A percentile compares a stretch with the other conserved stretches of the same genome.
Conservation (phyloP, 2,797 vertebrate genomes). For the Alauda arvensis region DNA sequence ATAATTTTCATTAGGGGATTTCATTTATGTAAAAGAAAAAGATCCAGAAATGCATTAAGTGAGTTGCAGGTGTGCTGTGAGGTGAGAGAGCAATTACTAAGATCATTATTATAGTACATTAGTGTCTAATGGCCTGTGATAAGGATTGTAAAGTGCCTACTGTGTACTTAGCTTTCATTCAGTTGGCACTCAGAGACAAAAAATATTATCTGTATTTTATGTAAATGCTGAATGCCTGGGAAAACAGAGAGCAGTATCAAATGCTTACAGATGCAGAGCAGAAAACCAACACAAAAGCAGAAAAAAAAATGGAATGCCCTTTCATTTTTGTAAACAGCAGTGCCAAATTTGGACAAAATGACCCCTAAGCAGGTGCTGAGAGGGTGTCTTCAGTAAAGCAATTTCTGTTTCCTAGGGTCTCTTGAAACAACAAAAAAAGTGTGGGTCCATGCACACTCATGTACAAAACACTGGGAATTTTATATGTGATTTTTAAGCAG, state of each 20-base stretch:
- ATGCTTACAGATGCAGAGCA: neutral
- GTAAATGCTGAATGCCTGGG: neutral
- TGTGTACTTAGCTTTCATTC: neutral
- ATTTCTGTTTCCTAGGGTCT: neutral
- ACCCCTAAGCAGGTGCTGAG: neutral
- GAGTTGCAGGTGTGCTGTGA: neutral
- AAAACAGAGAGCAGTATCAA: neutral
- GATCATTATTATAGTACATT: constrained; percentile 33
- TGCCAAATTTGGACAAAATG: neutral
- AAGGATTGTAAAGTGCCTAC: constrained; percentile 1
- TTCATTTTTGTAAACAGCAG: neutral
- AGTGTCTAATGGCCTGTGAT: constrained; percentile 6
- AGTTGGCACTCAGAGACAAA: neutral
- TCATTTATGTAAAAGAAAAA: neutral
- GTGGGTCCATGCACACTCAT: neutral
- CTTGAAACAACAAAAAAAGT: neutral
- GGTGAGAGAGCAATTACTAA: constrained; percentile 33
- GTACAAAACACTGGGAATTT: neutral
- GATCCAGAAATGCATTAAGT: neutral
- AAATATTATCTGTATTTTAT: neutral
- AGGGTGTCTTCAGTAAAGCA: neutral
- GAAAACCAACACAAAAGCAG: neutral
- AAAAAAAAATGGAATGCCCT: neutral
- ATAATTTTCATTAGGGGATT: neutral
- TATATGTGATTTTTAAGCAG: constrained; percentile 3